Conservation (phyloP, 2,797 vertebrate species). For the Phaenicophaeus curvirostris region DNA sequence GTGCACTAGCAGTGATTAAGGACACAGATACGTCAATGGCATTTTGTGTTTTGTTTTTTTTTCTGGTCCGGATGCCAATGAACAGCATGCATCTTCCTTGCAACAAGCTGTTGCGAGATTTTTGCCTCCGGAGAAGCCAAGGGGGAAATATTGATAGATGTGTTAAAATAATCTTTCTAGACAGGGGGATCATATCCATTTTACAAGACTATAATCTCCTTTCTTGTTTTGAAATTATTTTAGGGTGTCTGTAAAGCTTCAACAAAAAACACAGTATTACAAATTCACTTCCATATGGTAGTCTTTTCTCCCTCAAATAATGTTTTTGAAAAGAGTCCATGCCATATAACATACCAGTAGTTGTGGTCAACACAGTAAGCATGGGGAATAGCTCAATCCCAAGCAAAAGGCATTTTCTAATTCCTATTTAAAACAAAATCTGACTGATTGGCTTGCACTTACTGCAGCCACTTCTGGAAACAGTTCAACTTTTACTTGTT, state of each 20-base stretch:
- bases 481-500: not conserved
- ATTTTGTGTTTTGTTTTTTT: conserved; percentile 59
- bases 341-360: not conserved
- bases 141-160: conserved; percentile 54
- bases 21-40: conserved; percentile 61
- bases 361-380: not conserved
- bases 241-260: not conserved
- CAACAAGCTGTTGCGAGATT: conserved; percentile 72
- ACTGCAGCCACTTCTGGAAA: not conserved
- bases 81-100: conserved; percentile 68
- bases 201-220: not conserved
- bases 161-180: conserved; percentile 57
- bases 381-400: not conserved
- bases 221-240: not conserved
- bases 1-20: conserved; percentile 56
- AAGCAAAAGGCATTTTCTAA: not conserved
- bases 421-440: not conserved
- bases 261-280: not conserved
- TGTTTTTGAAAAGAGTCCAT: not conserved
- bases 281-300: not conserved
- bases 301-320: not conserved
- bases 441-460: not conserved
- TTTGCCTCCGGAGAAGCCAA: conserved; percentile 61
- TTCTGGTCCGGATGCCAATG: conserved; percentile 63
- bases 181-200: conserved; percentile 18